Evolutionary conservation across 2,113 vertebrate species (phyloP).

Genomic region (Eidolon helvum): DNA sequence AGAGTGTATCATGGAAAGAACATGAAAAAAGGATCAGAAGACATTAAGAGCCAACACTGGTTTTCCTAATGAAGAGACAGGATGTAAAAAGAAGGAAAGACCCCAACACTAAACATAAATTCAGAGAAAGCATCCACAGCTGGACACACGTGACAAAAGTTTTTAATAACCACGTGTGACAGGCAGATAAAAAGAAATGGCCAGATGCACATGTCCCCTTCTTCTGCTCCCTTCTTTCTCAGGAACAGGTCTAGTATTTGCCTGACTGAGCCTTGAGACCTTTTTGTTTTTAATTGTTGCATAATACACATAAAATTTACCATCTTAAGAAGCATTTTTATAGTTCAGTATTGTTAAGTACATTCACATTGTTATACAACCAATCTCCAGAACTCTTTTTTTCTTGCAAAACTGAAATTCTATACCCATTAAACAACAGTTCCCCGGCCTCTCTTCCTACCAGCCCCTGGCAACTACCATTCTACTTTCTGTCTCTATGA

Average conservation of each 20-base stretch:
- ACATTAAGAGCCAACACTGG: accelerated
- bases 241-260: neutral
- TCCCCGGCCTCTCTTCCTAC: neutral
- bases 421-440: neutral
- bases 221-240: neutral
- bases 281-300: neutral
- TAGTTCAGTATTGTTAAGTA: neutral
- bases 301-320: neutral
- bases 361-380: neutral
- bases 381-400: neutral
- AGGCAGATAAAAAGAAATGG: neutral
- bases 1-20: neutral
- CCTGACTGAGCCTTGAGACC: neutral
- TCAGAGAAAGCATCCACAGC: neutral
- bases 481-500: neutral
- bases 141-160: neutral
- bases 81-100: neutral
- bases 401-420: neutral
- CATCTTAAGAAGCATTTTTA: neutral
- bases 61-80: neutral
- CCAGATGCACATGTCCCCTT: accelerated
- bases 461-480: neutral
- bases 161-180: neutral
- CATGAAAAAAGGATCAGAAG: neutral
- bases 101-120: neutral